Conservation (phyloP, 2,797 vertebrate species). For the Tokudaia muenninki region DNA sequence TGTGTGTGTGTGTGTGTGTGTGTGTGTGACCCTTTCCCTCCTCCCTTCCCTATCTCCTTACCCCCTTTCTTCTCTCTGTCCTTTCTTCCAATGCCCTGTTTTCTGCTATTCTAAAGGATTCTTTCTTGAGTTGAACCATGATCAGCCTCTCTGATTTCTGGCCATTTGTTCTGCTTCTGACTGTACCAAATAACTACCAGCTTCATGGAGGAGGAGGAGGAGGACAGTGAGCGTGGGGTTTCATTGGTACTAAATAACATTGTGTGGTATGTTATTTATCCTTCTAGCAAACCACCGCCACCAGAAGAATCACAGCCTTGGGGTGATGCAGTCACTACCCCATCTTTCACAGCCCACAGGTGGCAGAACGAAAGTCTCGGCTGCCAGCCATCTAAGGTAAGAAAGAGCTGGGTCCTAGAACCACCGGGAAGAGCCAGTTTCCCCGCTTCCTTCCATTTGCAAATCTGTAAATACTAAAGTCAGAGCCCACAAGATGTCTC, state of each 20-base stretch:
- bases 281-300: background rate
- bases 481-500: background rate
- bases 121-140: background rate
- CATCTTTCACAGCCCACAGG: background rate
- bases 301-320: background rate
- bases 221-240: rapidly evolving
- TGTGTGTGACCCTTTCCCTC: background rate
- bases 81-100: background rate
- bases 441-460: background rate
- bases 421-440: rapidly evolving
- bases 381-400: background rate
- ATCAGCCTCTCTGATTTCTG: background rate
- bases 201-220: background rate
- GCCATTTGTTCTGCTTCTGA: background rate
- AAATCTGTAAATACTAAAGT: background rate
- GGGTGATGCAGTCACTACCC: background rate
- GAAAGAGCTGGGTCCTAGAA: conserved; percentile 12
- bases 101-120: background rate
- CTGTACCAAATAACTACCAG: background rate
- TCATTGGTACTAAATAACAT: background rate
- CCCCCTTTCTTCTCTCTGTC: background rate
- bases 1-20: background rate
- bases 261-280: background rate
- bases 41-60: background rate
- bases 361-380: background rate